Conservation (phyloP, 2,113 vertebrate genomes). For the Mixornis gularis region DNA sequence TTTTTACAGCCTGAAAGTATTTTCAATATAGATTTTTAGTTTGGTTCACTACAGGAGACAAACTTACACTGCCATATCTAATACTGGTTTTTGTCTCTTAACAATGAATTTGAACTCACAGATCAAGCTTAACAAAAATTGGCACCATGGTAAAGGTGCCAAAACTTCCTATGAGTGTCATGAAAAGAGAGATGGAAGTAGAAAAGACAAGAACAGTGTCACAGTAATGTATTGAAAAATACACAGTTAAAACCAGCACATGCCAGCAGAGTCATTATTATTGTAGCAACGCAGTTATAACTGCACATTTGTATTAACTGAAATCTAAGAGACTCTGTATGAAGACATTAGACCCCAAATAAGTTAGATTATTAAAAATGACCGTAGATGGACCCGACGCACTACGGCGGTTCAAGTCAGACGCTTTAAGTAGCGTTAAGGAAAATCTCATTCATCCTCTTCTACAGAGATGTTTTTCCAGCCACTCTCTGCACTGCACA, state of each 20-base stretch:
- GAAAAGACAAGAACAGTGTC: background rate
- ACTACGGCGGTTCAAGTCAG: background rate
- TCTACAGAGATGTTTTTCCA: background rate
- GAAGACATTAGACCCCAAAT: background rate
- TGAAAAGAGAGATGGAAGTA: background rate
- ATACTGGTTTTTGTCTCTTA: background rate
- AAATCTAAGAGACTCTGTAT: background rate
- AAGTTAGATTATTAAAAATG: background rate
- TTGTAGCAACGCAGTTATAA: background rate
- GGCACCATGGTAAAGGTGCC: background rate
- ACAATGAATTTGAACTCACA: background rate
- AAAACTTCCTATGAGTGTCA: background rate
- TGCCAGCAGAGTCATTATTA: background rate
- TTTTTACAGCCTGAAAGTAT: background rate
- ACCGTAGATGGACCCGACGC: rapidly evolving
- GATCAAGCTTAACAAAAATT: background rate
- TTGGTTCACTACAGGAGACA: background rate
- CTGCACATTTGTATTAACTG: background rate
- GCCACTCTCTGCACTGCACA: rapidly evolving
- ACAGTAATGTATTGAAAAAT: background rate
- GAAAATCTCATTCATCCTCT: background rate
- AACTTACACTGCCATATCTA: background rate
- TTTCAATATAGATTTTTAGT: background rate
- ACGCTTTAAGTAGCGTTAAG: background rate
- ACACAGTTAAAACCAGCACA: background rate